phyloP scores from a whole-genome alignment of 2,888 invertebrate species.

The Clostera curtula region DNA sequence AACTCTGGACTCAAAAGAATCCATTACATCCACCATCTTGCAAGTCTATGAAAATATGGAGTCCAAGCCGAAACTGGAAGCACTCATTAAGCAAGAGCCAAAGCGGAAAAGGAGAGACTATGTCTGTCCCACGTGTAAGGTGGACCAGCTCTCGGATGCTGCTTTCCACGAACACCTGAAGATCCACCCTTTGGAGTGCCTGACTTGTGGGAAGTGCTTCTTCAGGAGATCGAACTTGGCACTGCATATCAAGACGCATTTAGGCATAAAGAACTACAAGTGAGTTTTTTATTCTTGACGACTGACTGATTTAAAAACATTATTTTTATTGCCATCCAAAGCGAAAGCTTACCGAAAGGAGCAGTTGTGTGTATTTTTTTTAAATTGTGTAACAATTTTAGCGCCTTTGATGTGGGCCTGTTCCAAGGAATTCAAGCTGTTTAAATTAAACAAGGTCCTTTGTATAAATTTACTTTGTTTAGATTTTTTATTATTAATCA shows the following conservation, averaged over 20 bases:
- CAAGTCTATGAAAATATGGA: conserved; percentile 48
- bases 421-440: too few relatives aligned
- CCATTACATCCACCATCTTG: conserved; percentile 42
- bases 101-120: conserved; percentile 46
- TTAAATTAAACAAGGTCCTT: too few relatives aligned
- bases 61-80: conserved; percentile 59
- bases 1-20: conserved; percentile 44
- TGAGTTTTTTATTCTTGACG: conserved; percentile 40
- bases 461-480: too few relatives aligned
- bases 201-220: conserved; percentile 87
- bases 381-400: too few relatives aligned
- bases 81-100: conserved; percentile 62
- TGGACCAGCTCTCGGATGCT: conserved; percentile 79
- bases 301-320: too few relatives aligned
- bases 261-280: conserved; percentile 83
- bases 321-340: too few relatives aligned
- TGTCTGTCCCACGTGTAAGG: conserved; percentile 62
- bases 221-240: conserved; percentile 82
- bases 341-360: too few relatives aligned
- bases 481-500: too few relatives aligned
- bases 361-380: too few relatives aligned
- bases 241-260: conserved; percentile 85
- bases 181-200: conserved; percentile 87
- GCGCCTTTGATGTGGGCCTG: too few relatives aligned
- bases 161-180: conserved; percentile 84